Percentiles rank a stretch among this genome's conserved stretches.
Evolutionary conservation across 2,888 invertebrate genomes (phyloP).

Genomic region (Celastrina argiolus): DNA sequence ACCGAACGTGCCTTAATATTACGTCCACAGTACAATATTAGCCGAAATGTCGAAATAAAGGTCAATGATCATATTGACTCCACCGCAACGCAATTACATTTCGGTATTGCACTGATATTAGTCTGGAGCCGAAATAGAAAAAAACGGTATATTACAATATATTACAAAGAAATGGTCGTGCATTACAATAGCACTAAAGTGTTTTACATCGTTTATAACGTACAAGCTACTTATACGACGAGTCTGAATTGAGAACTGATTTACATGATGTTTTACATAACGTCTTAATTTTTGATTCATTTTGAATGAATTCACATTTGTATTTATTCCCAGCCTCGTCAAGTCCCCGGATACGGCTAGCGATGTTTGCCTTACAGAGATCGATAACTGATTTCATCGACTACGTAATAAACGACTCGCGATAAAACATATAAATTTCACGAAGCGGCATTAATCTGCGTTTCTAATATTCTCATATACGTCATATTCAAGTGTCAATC

Average conservation of each 20-base stretch:
- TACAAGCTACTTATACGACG: background rate
- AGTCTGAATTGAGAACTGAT: background rate
- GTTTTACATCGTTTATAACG: background rate
- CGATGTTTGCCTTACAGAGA: conserved; percentile 11
- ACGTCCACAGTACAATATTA: conserved; percentile 29
- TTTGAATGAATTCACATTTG: conserved; percentile 1
- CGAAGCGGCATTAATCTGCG: background rate
- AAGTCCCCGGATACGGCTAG: background rate
- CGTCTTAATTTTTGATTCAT: conserved; percentile 13
- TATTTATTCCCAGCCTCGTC: conserved; percentile 2
- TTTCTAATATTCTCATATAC: conserved; percentile 8
- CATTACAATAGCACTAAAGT: background rate
- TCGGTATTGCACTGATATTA: background rate
- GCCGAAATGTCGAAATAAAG: conserved; percentile 28
- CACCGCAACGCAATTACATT: conserved; percentile 13
- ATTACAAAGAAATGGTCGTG: background rate
- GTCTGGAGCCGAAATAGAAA: background rate
- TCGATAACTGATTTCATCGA: conserved; percentile 7
- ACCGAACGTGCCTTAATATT: conserved; percentile 44
- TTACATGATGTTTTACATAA: conserved; percentile 11
- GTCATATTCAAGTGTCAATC: conserved; percentile 18
- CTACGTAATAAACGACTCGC: background rate
- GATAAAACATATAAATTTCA: conserved; percentile 18
- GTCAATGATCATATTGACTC: conserved; percentile 29
- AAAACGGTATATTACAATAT: background rate